These are phyloP conservation scores for Zoanthus gigantus DNA, from an alignment of 92 coral and sea anemone species.

Conservation along the genomic window DNA sequence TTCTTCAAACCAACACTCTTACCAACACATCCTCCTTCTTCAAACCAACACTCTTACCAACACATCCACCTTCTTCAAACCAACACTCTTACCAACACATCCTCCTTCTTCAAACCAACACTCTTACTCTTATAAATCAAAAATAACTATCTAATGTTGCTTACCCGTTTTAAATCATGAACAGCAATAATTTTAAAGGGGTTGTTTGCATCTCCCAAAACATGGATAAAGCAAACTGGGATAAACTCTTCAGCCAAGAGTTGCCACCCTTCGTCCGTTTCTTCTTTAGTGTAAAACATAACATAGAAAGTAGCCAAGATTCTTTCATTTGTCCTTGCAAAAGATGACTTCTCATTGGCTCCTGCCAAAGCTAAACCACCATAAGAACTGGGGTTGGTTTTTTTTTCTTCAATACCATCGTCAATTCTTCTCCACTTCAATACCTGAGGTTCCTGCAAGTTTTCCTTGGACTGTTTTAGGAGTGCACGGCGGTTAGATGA, in stretches of 20 bases:
- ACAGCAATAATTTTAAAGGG: conserved; percentile 94
- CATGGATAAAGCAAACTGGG: conserved; percentile 93
- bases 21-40: too few relatives aligned
- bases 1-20: too few relatives aligned
- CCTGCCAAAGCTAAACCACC: conserved; percentile 18
- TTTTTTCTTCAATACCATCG: conserved; percentile 33
- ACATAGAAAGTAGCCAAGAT: conserved; percentile 82
- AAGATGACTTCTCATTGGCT: conserved; percentile 57
- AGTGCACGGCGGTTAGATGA: conserved; percentile 60
- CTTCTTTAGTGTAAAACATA: conserved; percentile 73
- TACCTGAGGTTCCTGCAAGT: conserved; percentile 72
- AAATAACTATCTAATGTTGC: conserved; percentile 20
- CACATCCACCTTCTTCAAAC: too few relatives aligned
- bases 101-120: too few relatives aligned
- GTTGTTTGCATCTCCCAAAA: conserved; percentile 85
- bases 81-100: too few relatives aligned
- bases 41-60: too few relatives aligned
- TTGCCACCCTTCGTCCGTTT: conserved; percentile 79
- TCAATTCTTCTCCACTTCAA: conserved; percentile 65
- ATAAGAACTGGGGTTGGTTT: conserved; percentile 1
- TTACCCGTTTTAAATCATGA: conserved; percentile 70
- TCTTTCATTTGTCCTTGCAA: conserved; percentile 74
- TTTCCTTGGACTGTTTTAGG: conserved; percentile 60
- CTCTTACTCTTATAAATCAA: too few relatives aligned
- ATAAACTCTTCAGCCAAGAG: conserved; percentile 80